Evolutionary conservation across 1,140 invertebrate species (phyloP).

Genomic region (Heterodera carotae): DNA sequence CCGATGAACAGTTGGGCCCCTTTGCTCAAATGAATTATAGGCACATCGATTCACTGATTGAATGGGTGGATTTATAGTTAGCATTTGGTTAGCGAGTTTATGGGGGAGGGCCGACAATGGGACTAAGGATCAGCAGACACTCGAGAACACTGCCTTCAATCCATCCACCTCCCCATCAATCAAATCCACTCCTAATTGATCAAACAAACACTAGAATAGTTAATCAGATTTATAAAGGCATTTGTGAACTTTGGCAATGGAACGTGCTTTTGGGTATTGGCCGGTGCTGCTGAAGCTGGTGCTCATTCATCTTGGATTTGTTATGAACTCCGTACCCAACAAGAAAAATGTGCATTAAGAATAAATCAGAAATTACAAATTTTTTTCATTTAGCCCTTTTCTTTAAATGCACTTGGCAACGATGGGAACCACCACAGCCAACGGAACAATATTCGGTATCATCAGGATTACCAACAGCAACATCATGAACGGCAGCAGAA

Average conservation of each 20-base stretch:
- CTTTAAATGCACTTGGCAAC: not conserved
- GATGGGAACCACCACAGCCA: not conserved
- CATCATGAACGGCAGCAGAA: not conserved
- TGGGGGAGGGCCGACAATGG: not conserved
- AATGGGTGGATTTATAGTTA: too few species aligned
- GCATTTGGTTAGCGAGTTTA: too few species aligned
- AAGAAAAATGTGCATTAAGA: not conserved
- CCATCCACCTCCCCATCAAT: not conserved
- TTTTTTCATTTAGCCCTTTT: too few species aligned
- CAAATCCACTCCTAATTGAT: not conserved
- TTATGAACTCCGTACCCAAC: not conserved
- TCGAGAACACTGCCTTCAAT: not conserved
- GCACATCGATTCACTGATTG: too few species aligned
- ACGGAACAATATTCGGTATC: not conserved
- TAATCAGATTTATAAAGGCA: not conserved
- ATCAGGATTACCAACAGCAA: not conserved
- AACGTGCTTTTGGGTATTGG: not conserved
- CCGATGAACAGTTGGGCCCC: not conserved
- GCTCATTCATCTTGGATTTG: not conserved
- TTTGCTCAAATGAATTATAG: too few species aligned
- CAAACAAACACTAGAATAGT: not conserved
- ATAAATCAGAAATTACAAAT: not conserved
- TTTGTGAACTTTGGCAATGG: not conserved
- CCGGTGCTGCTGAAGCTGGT: not conserved
- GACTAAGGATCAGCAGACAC: not conserved